Evolutionary conservation across 2,797 vertebrate species (phyloP).

Genomic region (Melanotaenia maccullochi): DNA sequence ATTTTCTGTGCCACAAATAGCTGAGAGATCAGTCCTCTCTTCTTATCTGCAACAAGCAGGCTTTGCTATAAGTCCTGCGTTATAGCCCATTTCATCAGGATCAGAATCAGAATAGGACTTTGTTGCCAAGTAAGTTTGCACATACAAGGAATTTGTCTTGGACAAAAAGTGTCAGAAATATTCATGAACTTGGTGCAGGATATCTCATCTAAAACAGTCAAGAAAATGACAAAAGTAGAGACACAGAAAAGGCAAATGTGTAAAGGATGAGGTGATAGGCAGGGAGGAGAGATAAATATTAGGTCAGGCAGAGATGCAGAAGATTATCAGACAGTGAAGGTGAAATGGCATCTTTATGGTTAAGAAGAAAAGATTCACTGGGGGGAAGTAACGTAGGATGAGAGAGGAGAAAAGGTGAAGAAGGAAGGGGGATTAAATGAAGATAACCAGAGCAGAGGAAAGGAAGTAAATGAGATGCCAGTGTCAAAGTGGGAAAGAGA

Average conservation of each 20-base stretch:
- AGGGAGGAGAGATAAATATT: conserved; percentile 5
- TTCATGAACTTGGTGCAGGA: conserved; percentile 4
- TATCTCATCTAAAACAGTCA: conserved; percentile 1
- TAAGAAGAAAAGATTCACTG: conserved; percentile 8
- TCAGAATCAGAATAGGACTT: too few species aligned
- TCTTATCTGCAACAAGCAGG: too few species aligned
- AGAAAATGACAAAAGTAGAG: background rate
- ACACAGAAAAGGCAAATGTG: background rate
- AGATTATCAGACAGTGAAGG: conserved; percentile 27
- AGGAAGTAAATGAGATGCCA: background rate
- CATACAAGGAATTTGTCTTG: too few species aligned
- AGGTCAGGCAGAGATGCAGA: background rate
- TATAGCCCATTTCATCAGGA: too few species aligned
- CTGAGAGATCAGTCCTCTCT: too few species aligned
- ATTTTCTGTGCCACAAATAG: too few species aligned
- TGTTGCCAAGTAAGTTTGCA: too few species aligned
- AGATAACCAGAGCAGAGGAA: conserved; percentile 26
- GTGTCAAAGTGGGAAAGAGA: conserved; percentile 2
- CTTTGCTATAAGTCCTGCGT: too few species aligned
- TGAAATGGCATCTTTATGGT: conserved; percentile 22
- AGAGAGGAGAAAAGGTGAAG: conserved; percentile 10
- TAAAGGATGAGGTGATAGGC: conserved; percentile 3
- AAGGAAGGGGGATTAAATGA: conserved; percentile 39
- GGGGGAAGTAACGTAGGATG: background rate
- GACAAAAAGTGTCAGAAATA: background rate